Base-by-base conservation (phyloP, 2,797 vertebrate species). In the Danio tinwini region DNA sequence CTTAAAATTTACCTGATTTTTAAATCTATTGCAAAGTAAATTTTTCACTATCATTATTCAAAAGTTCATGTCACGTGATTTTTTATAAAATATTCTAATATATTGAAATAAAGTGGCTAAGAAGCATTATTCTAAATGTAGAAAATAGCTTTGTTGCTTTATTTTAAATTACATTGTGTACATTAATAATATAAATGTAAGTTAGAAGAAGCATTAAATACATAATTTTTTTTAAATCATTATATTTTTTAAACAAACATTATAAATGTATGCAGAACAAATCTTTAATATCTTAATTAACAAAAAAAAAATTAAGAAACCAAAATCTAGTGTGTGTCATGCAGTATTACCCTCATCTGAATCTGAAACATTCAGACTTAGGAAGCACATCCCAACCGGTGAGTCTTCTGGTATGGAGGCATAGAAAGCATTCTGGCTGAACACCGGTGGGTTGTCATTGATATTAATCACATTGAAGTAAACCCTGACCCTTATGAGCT, bases 381-480 rank as follows among this genome's bases (percentile, higher is more conserved):
- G 80, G 84, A 95, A 91, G 75, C 92, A 94, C 19, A 87, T 86
- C 55, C 90, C 91, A 53, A 71, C 74, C 9, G 14, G 58, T 9
- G 86, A 52, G 61, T 93, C 86, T 83, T 95, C 94, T 50, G 73
- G 82, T 68, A 95, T 21, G 0, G 86, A 87, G 0, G 78, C 81
- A 62, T 86, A 89, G 76, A 91, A 89, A 58, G 56, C 45, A 1
- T 87, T 87, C 55, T 82, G 88, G 42, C 86, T 88, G 84, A 94
- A 94, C 75, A 90, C 78, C 3, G 93, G 94, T 42, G 89, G 86
- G 85, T 94, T 94, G 89, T 94, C 93, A 3, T 95, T 95, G 80
- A 93, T 90, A 74, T 94, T 92, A 73, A 92, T 21, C 84, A 94
- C 92, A 59, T 87, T 95, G 82, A 95, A 92, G 85, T 93, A 94